These are phyloP conservation scores for Heptranchias perlo DNA, from an alignment of 2,113 vertebrate species.

Conservation along the genomic window DNA sequence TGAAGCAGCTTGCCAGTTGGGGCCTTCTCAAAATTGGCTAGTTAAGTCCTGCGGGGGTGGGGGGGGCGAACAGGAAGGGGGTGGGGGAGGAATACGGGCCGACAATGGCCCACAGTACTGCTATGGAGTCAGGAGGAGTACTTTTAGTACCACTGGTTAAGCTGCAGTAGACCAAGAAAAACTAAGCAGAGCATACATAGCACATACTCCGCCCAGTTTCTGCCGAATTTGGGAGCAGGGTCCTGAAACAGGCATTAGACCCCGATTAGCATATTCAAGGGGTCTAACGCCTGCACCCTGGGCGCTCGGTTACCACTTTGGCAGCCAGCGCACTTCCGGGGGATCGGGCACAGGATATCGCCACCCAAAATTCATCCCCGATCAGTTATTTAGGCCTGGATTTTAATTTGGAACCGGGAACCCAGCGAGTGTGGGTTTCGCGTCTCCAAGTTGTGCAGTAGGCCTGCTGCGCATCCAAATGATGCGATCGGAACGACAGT, in stretches of 20 bases:
- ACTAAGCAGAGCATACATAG: no score
- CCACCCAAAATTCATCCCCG: neutral
- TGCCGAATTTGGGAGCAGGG: neutral
- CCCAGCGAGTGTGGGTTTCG: no score
- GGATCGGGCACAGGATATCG: neutral
- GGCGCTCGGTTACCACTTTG: neutral
- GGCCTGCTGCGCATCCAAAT: no score
- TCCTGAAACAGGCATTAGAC: neutral
- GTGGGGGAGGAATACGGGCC: neutral
- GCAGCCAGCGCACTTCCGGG: neutral
- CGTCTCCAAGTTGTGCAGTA: no score
- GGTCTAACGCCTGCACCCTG: neutral
- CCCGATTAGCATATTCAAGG: neutral
- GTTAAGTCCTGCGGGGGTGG: neutral
- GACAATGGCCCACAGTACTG: neutral
- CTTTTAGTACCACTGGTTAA: neutral
- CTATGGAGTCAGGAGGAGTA: neutral
- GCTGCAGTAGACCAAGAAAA: no score
- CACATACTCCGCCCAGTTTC: neutral
- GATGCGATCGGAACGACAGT: no score
- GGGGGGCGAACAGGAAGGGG: no score
- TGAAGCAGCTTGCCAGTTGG: no score
- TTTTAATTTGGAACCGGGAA: no score
- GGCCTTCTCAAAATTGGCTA: no score
- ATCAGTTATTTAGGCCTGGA: no score